Evolutionary conservation across 2,888 invertebrate species (phyloP), one percentile per base, ranked within the genome.

Genomic region (Diloba caeruleocephala): DNA sequence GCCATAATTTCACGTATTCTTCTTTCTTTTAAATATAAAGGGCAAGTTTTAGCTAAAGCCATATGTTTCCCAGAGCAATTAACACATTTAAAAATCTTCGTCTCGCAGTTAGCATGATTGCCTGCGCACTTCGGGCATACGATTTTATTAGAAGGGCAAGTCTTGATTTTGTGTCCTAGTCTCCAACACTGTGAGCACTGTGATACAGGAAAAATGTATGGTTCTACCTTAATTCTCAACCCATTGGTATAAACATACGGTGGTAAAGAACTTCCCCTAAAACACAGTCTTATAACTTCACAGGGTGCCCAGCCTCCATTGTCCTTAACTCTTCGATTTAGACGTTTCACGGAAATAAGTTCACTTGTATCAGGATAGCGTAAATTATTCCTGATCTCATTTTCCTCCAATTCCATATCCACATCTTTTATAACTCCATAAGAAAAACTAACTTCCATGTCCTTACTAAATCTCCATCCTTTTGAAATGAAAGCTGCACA

Each of bases 1-100:
- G n/a, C n/a, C n/a, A n/a, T n/a, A n/a, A n/a, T n/a, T n/a, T n/a
- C n/a, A n/a, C n/a, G n/a, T 3, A 41, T 31, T 1, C 2, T 21
- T 3, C 21, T 29, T 13, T 41, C 41, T 14, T 29, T 41, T 1
- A 31, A 1, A 21, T 31, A 41, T 0, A 41, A 5, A 9, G 41
- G 41, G 5, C 41, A 41, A 4, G 13, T 9, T 21, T 41, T 41
- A 9, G 29, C 15, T 5, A 41, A 3, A 1, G 41, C 8, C 31
- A 41, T n/a, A n/a, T 41, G 13, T 41, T 29, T 21, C 31, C 25
- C 26, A n/a, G 26, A 28, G 5, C 38, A 38, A 10, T 38, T 38
- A 6, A 38, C n/a, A 38, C 38, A 38, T 13, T n/a, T n/a, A 12
- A 13, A 38, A 0, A 1, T 2, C n/a, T 0, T n/a, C 0, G 12